Evolutionary conservation across 2,113 vertebrate species (phyloP).

Genomic region (Excalfactoria chinensis): DNA sequence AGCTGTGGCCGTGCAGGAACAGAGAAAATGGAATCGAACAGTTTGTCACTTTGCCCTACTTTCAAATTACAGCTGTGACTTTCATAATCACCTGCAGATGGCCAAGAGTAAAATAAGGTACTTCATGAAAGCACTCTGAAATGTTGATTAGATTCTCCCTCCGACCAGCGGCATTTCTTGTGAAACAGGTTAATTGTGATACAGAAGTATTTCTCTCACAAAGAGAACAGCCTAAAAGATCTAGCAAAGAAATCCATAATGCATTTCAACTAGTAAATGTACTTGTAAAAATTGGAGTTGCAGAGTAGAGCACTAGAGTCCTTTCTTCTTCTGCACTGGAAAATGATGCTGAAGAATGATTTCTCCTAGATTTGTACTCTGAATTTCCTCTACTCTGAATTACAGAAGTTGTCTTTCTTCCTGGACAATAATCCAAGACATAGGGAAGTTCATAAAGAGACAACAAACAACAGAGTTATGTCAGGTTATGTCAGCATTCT

Average conservation of each 20-base stretch:
- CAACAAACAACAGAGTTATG: neutral
- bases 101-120: neutral
- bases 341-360: neutral
- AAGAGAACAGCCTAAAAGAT: neutral
- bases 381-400: neutral
- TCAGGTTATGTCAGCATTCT: neutral
- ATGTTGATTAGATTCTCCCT: neutral
- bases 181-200: neutral
- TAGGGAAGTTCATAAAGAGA: neutral
- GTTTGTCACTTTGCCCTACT: neutral
- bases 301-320: neutral
- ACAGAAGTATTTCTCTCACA: neutral
- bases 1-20: neutral
- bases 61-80: neutral
- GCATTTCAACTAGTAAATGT: neutral
- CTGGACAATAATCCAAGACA: neutral
- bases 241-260: neutral
- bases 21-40: neutral
- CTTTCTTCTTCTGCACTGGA: neutral
- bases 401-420: neutral
- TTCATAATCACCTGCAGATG: neutral
- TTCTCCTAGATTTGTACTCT: neutral
- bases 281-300: neutral
- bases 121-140: neutral
- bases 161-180: neutral